phyloP scores from a whole-genome alignment of 2,797 vertebrate genomes.

The Gallirallus australis region DNA sequence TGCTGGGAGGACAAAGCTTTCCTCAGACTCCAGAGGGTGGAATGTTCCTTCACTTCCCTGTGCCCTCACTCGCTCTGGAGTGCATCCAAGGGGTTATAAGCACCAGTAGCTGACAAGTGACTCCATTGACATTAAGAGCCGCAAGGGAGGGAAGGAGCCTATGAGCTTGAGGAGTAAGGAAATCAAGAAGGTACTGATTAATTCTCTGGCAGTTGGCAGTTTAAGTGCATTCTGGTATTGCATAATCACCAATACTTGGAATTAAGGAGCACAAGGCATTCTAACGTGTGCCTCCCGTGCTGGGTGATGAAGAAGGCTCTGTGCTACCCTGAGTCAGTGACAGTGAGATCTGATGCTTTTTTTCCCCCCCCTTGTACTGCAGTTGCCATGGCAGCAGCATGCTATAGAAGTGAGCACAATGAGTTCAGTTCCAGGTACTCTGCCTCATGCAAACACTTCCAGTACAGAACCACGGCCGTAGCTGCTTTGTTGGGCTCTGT shows the following conservation, averaged over 20 bases:
- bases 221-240: not conserved
- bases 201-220: not conserved
- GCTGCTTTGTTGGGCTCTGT: not conserved
- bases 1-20: not conserved
- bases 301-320: not conserved
- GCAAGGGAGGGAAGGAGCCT: not conserved
- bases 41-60: not conserved
- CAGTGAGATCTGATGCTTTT: not conserved
- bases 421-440: conserved; percentile 21
- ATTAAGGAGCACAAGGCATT: not conserved
- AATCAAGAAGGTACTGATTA: not conserved
- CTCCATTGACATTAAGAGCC: not conserved
- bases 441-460: not conserved
- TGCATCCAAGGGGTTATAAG: not conserved
- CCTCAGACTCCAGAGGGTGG: not conserved
- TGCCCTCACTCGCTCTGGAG: not conserved
- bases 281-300: not conserved
- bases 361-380: not conserved
- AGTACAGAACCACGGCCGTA: not conserved
- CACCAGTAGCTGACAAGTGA: not conserved
- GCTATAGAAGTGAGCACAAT: not conserved
- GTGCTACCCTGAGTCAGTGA: not conserved
- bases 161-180: not conserved
- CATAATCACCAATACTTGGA: not conserved
- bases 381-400: conserved; percentile 50